Base-by-base conservation (phyloP, 1,140 invertebrate species). In the Saccostrea glomerata region DNA sequence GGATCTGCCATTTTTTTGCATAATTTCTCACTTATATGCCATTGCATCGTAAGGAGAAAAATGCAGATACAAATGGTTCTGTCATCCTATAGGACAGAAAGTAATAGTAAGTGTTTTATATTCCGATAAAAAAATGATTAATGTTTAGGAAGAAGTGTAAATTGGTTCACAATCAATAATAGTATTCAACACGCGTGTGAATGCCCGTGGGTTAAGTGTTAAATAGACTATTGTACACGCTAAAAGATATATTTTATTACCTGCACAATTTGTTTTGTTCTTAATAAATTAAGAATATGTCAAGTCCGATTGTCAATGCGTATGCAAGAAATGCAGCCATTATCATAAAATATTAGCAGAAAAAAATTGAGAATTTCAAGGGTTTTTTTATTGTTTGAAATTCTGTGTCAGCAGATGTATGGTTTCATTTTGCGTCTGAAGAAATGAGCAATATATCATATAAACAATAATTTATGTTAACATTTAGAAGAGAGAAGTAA, bases 191-290 rank as follows among this genome's bases (percentile, higher is more conserved):
- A 13, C 13, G 70, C 23, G 70, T 36, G 70, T 77, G 70, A 77
- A 36, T 77, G 70, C 70, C 70, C 70, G 25, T 15, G 25, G 70
- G 70, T 77, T 30, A 25, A 25, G 70, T 36, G 70, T 36, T 77
- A 36, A 36, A 77, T 9, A 30, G 25, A 77, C 13, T 25, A 30
- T 36, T 30, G 25, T 30, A 25, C 12, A 25, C 25, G 23, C 70
- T 77, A 36, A 77, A 77, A 36, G 70, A 77, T 77, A 77, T 77
- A 77, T 77, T 77, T 63, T 77, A 77, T 73, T 77, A 77, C 70
- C 13, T 77, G 70, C 70, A 30, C 70, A 30, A 77, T 30, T 77
- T 77, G 25, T 77, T 36, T 77, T 77, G 23, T 25, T 30, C 11
- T 36, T 77, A 30, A 77, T 77, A 15, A 77, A 77, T 30, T 77